phyloP scores from a whole-genome alignment of 2,113 vertebrate genomes.

The Carettochelys insculpta region DNA sequence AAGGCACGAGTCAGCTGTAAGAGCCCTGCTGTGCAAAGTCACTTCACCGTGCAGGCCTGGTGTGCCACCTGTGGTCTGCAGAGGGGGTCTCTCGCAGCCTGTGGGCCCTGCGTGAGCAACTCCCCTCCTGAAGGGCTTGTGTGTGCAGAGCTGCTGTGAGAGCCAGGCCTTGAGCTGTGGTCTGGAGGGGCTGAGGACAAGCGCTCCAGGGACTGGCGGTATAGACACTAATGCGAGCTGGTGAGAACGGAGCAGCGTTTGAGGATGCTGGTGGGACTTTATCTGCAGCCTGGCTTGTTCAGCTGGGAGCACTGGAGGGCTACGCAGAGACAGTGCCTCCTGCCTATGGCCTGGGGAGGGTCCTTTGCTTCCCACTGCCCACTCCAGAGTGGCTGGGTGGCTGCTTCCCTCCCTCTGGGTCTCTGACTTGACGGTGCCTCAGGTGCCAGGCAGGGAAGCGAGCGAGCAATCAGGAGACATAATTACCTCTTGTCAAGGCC shows the following conservation, averaged over 20 bases:
- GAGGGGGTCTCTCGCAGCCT: fast-evolving
- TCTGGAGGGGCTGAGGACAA: neutral
- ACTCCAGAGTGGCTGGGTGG: neutral
- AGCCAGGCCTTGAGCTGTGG: neutral
- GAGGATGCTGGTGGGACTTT: neutral
- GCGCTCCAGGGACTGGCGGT: too few species aligned
- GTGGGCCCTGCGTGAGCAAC: too few species aligned
- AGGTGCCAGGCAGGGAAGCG: neutral
- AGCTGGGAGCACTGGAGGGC: neutral
- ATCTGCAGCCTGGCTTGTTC: neutral
- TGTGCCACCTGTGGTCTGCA: neutral
- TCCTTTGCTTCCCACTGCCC: neutral
- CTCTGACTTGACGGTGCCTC: neutral
- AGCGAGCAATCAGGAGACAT: neutral
- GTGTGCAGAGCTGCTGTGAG: neutral
- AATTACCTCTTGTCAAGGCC: neutral
- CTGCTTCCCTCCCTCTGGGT: neutral
- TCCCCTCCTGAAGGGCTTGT: neutral
- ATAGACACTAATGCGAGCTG: neutral
- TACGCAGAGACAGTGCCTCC: neutral
- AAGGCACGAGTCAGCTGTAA: neutral
- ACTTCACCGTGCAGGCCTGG: neutral
- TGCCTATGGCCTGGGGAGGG: neutral
- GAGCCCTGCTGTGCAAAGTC: neutral
- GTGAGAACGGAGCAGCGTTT: neutral